Evolutionary conservation across 2,113 vertebrate species (phyloP).

Genomic region (Stegastes partitus): DNA sequence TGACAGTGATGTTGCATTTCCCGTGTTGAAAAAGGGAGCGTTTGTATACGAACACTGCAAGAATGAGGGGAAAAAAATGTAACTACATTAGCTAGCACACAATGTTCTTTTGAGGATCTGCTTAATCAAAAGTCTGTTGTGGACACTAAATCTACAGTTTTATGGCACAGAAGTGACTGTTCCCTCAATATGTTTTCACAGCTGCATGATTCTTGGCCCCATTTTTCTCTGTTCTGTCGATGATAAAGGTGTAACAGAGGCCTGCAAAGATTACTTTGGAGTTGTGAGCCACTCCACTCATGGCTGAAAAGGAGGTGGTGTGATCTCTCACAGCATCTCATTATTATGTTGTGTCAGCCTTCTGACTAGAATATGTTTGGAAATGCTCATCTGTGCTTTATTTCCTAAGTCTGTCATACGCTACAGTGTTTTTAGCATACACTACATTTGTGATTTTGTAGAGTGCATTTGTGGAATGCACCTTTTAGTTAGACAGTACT

Average conservation of each 20-base stretch:
- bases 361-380: background rate
- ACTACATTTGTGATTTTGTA: background rate
- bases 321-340: background rate
- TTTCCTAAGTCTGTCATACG: background rate
- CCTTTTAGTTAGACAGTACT: background rate
- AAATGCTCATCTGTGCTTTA: conserved; percentile 12
- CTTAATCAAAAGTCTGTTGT: conserved; percentile 17
- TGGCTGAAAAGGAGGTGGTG: conserved; percentile 47
- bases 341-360: conserved; percentile 1
- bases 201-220: conserved; percentile 26
- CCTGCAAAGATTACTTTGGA: background rate
- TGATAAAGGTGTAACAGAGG: conserved; percentile 11
- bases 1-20: conserved; percentile 25
- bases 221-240: conserved; percentile 2
- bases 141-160: conserved; percentile 35
- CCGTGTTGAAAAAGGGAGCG: conserved; percentile 20
- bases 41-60: conserved; percentile 31
- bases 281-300: background rate
- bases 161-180: conserved; percentile 66
- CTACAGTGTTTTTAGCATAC: background rate
- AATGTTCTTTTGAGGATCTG: conserved; percentile 26
- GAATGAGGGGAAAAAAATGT: conserved; percentile 14
- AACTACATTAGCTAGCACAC: conserved; percentile 34
- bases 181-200: conserved; percentile 34
- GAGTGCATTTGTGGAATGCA: background rate